phyloP scores from a whole-genome alignment of 2,113 vertebrate genomes.

The Indri indri region DNA sequence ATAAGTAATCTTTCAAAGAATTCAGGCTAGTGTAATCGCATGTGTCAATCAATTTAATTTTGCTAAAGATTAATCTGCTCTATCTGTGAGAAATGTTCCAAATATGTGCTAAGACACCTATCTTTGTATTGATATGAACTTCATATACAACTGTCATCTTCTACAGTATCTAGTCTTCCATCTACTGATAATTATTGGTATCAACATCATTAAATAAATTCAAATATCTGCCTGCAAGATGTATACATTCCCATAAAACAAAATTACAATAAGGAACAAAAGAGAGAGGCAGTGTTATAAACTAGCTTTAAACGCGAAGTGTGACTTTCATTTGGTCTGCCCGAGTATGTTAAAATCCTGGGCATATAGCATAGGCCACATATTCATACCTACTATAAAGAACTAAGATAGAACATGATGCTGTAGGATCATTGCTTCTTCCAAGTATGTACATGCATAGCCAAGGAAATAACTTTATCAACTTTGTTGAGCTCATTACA shows the following conservation, averaged over 20 bases:
- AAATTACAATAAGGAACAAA: neutral
- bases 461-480: neutral
- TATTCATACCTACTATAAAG: neutral
- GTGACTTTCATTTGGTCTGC: neutral
- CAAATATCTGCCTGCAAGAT: neutral
- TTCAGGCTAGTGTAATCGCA: neutral
- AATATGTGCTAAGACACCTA: neutral
- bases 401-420: neutral
- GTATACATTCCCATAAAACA: neutral
- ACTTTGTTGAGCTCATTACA: constrained; percentile 6
- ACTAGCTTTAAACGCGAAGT: neutral
- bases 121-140: neutral
- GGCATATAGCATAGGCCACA: neutral
- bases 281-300: neutral
- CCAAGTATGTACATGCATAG: neutral
- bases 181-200: neutral
- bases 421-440: neutral
- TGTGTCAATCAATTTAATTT: neutral
- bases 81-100: neutral
- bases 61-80: neutral
- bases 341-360: neutral
- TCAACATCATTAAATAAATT: neutral
- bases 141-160: neutral
- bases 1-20: neutral
- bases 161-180: neutral